Conservation (phyloP, 53 echinoderm and acorn worm species). For the Paracentrotus lividus region DNA sequence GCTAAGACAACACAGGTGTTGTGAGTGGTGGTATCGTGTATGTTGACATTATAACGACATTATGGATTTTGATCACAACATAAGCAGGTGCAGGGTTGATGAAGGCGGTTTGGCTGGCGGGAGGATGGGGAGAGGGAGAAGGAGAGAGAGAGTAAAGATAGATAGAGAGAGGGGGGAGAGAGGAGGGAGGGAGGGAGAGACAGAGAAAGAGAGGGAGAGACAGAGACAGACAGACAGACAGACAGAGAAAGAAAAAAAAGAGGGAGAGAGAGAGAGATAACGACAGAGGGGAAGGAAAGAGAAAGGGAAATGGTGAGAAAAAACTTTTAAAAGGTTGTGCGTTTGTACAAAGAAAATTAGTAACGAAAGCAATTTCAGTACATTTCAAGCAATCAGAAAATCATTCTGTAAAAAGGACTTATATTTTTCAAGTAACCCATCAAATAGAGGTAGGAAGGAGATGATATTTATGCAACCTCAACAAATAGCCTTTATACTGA, state of each 20-base stretch:
- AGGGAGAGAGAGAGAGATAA: not conserved
- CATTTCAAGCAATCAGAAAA: no score
- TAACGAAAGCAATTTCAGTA: no score
- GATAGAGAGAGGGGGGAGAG: not conserved
- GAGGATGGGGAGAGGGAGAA: not conserved
- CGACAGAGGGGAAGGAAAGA: not conserved
- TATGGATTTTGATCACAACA: constrained; percentile 21
- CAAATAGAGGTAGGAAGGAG: no score
- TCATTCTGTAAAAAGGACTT: no score
- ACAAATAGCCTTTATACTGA: no score
- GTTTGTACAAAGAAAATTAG: no score
- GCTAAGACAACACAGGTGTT: constrained; percentile 29
- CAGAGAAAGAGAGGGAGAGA: not conserved
- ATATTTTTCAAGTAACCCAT: no score
- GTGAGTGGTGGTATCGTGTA: not conserved
- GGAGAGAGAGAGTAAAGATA: not conserved
- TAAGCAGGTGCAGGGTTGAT: not conserved
- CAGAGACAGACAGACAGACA: not conserved
- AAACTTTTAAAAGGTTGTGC: no score
- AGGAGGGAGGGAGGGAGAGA: not conserved
- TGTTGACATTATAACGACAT: constrained; percentile 32
- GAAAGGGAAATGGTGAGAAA: not conserved
- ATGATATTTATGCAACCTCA: no score
- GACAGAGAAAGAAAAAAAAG: not conserved
- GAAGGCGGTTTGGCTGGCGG: not conserved